These are phyloP conservation scores for Pangasianodon hypophthalmus DNA, from an alignment of 2,113 vertebrate genomes.

Conservation along the genomic window DNA sequence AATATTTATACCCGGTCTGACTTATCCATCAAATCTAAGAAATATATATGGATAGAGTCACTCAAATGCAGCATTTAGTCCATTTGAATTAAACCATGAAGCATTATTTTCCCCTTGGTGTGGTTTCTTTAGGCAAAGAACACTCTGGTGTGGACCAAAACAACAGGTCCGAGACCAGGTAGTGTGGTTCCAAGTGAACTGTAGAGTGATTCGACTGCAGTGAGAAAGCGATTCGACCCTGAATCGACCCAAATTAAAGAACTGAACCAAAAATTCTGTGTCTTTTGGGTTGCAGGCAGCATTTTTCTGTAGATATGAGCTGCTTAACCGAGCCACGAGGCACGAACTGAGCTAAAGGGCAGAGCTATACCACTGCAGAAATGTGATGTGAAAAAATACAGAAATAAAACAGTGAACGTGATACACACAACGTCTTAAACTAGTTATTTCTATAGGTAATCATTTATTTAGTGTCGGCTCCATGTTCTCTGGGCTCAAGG, in stretches of 20 bases:
- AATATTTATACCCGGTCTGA: not conserved
- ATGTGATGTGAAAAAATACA: not conserved
- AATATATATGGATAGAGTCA: not conserved
- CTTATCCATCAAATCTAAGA: not conserved
- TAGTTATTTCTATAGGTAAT: not conserved
- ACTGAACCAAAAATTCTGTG: not conserved
- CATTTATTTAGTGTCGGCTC: too few species aligned
- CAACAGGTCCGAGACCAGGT: not conserved
- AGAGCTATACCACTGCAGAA: not conserved
- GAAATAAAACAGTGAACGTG: not conserved
- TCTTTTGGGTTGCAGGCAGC: not conserved
- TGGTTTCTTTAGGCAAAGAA: too few species aligned
- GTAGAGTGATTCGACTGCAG: not conserved
- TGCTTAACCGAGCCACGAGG: not conserved
- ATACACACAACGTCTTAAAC: not conserved
- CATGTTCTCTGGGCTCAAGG: too few species aligned
- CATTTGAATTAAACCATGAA: not conserved
- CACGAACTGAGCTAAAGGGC: not conserved
- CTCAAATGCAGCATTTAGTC: not conserved
- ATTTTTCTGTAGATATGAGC: not conserved
- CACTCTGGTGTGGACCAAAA: not conserved
- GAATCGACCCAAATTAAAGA: not conserved
- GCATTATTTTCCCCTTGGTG: not conserved
- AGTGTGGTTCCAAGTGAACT: not conserved
- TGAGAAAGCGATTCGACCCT: not conserved